Conservation (phyloP, 2,113 vertebrate genomes). For the Sigmodon hispidus region DNA sequence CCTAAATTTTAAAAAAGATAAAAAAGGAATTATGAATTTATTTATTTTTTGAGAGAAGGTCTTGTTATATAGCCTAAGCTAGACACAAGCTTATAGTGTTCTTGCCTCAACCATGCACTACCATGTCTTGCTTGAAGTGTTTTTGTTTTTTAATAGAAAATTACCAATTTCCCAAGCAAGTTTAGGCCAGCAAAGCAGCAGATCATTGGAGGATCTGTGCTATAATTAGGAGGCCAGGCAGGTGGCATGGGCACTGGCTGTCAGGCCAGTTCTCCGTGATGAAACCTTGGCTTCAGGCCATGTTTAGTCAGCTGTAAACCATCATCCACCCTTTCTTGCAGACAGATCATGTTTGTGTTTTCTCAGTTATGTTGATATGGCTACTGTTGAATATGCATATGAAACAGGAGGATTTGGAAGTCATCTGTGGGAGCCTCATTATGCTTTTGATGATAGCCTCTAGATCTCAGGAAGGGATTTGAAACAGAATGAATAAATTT, state of each 20-base stretch:
- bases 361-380: neutral
- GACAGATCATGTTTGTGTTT: conserved; percentile 10
- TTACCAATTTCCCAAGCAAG: neutral
- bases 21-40: neutral
- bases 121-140: neutral
- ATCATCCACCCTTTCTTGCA: neutral
- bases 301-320: neutral
- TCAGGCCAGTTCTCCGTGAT: neutral
- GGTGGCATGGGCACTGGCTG: neutral
- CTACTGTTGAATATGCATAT: neutral
- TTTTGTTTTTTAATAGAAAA: neutral
- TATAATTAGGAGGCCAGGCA: neutral
- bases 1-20: conserved; percentile 81
- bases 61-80: neutral
- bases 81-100: neutral
- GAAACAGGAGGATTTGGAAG: neutral
- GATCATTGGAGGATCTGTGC: neutral
- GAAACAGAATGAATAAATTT: neutral
- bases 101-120: neutral
- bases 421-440: neutral
- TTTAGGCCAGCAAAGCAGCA: neutral
- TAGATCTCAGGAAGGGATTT: neutral
- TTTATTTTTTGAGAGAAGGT: neutral
- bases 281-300: conserved; percentile 5
- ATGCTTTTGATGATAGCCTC: neutral